A percentile compares a stretch with the other conserved stretches of the same genome.
Conservation (phyloP, 2,797 vertebrate species). For the Valencia hispanica region DNA sequence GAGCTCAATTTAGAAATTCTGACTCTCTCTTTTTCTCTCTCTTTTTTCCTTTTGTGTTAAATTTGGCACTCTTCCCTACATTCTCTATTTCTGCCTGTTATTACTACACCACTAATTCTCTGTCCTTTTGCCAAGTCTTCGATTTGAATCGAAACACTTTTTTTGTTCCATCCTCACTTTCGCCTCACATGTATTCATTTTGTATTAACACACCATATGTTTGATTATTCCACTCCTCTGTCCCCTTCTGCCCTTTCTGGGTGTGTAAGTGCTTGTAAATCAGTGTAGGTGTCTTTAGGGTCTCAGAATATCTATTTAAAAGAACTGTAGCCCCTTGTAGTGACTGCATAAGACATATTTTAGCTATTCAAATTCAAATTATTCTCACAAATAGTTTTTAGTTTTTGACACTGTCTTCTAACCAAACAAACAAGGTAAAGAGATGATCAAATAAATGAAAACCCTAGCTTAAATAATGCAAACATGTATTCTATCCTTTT, state of each 20-base stretch:
- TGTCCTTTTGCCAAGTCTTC: constrained; percentile 26
- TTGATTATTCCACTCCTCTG: constrained; percentile 14
- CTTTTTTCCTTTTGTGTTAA: background rate
- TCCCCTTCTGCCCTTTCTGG: background rate
- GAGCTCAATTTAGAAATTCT: background rate
- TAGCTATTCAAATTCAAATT: background rate
- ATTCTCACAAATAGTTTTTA: background rate
- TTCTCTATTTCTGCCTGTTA: background rate
- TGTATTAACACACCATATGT: constrained; percentile 46
- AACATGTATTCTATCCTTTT: background rate
- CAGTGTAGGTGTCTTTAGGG: background rate
- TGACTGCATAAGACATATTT: background rate
- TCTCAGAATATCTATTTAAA: constrained; percentile 1
- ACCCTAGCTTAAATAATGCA: background rate
- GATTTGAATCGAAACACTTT: constrained; percentile 48
- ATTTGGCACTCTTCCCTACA: background rate
- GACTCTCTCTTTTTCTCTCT: background rate
- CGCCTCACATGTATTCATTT: constrained; percentile 47
- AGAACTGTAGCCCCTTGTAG: background rate
- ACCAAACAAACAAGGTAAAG: background rate
- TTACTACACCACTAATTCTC: background rate
- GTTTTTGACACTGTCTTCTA: background rate
- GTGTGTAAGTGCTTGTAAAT: constrained; percentile 14
- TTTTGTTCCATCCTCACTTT: constrained; percentile 5
- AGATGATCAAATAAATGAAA: background rate